Percentiles rank a stretch among this genome's conserved stretches.
Evolutionary conservation across 1,140 invertebrate genomes (phyloP).

Genomic region (Apis laboriosa): DNA sequence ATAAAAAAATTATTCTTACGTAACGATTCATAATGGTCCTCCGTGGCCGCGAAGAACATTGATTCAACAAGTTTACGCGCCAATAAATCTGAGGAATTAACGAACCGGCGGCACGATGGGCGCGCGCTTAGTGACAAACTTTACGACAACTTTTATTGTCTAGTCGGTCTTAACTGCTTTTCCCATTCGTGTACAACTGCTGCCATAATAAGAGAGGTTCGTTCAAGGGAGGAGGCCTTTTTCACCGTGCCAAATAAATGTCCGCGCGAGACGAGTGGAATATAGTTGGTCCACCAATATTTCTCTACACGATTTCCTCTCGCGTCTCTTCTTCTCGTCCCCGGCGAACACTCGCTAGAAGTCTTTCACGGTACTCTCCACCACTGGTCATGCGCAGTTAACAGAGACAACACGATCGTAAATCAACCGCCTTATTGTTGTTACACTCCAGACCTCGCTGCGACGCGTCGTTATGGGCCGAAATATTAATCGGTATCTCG

Average conservation of each 20-base stretch:
- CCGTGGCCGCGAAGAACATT: conserved; percentile 39
- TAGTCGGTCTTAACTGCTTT: conserved; percentile 36
- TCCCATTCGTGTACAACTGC: conserved; percentile 1
- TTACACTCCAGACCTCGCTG: background rate
- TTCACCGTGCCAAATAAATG: conserved; percentile 54
- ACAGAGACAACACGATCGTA: conserved; percentile 62
- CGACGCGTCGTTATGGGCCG: background rate
- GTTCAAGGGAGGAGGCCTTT: conserved; percentile 35
- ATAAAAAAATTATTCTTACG: conserved; percentile 17
- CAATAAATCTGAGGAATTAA: conserved; percentile 64
- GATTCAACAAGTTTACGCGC: conserved; percentile 62
- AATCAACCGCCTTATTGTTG: conserved; percentile 72
- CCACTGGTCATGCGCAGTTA: conserved; percentile 34
- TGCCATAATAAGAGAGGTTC: conserved; percentile 44
- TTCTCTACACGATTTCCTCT: conserved; percentile 20
- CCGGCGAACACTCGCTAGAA: background rate
- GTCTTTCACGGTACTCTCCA: conserved; percentile 17
- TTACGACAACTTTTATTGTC: conserved; percentile 66
- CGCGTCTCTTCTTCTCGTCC: conserved; percentile 53
- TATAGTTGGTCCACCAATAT: conserved; percentile 14
- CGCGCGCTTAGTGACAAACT: conserved; percentile 47
- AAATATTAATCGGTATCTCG: too few species aligned
- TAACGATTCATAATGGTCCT: conserved; percentile 31
- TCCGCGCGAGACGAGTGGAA: conserved; percentile 33
- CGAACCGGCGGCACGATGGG: conserved; percentile 21